A percentile compares a stretch with the other conserved stretches of the same genome.
These are phyloP conservation scores for Drosophila hawaiiensis DNA, from an alignment of 2,888 invertebrate species.

Conservation along the genomic window DNA sequence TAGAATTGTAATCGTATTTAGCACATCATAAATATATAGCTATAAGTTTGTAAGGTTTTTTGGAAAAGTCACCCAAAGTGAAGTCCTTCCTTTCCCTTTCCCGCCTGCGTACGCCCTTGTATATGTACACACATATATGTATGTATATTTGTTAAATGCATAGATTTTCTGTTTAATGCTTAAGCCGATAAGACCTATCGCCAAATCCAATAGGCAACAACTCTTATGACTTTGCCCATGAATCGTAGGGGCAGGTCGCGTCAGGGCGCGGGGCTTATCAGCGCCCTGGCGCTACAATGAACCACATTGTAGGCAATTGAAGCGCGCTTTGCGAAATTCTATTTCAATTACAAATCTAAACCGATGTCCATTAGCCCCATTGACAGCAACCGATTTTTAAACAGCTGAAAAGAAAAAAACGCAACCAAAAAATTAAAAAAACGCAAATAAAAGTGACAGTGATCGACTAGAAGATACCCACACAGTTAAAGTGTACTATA, in stretches of 20 bases:
- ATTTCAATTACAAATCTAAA: slow-evolving; percentile 29
- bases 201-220: slow-evolving; percentile 26
- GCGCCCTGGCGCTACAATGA: slow-evolving; percentile 20
- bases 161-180: slow-evolving; percentile 8
- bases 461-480: slow-evolving; percentile 7
- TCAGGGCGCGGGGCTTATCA: slow-evolving; percentile 33
- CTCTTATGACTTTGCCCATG: slow-evolving; percentile 35
- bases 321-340: slow-evolving; percentile 18
- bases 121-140: background rate
- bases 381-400: slow-evolving; percentile 19
- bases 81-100: background rate
- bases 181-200: slow-evolving; percentile 34
- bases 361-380: slow-evolving; percentile 21
- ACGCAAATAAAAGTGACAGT: background rate
- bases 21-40: background rate
- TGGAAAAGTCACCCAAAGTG: background rate
- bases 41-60: background rate
- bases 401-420: background rate
- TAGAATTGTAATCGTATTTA: background rate
- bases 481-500: background rate
- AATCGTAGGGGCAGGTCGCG: slow-evolving; percentile 16
- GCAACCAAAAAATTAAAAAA: background rate
- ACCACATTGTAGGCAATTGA: slow-evolving; percentile 27
- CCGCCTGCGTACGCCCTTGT: background rate
- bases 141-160: background rate